Conservation (phyloP, 2,797 vertebrate genomes). For the Argentina silus region DNA sequence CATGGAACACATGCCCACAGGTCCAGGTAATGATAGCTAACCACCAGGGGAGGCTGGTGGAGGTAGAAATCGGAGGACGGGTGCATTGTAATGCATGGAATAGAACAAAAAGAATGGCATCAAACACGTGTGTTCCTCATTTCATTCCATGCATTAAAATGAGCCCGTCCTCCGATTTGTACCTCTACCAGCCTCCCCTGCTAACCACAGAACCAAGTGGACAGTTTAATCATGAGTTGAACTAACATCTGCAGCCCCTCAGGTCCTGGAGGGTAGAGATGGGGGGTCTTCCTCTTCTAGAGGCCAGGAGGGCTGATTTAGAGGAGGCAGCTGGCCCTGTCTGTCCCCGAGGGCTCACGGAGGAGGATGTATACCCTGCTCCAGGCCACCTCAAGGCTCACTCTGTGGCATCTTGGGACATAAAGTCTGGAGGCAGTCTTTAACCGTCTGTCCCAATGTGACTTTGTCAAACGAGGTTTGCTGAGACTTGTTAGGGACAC, state of each 20-base stretch:
- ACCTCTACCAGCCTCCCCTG: too few relatives aligned
- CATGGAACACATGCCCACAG: not conserved
- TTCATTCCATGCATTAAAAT: too few relatives aligned
- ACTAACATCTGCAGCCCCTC: not conserved
- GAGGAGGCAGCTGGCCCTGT: constrained; percentile 5
- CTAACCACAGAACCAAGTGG: not conserved
- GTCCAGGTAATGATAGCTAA: not conserved
- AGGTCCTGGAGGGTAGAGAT: not conserved
- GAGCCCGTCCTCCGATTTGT: too few relatives aligned
- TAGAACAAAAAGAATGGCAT: too few relatives aligned
- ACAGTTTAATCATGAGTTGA: not conserved
- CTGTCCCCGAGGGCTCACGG: not conserved
- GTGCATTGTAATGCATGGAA: too few relatives aligned
- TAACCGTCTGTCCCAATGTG: not conserved
- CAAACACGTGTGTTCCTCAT: too few relatives aligned
- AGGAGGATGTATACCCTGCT: not conserved
- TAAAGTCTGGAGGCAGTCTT: not conserved
- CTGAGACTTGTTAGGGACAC: too few relatives aligned
- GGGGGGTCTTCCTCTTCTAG: not conserved
- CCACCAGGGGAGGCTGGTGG: too few relatives aligned
- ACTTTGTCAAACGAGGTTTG: constrained; percentile 2
- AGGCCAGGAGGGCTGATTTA: not conserved
- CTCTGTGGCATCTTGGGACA: not conserved
- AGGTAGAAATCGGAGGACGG: too few relatives aligned
- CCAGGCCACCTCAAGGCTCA: constrained; percentile 8